Evolutionary conservation across 2,797 vertebrate species (phyloP), one percentile per base, ranked within the genome.

Genomic region (Microctenopoma lineatum): DNA sequence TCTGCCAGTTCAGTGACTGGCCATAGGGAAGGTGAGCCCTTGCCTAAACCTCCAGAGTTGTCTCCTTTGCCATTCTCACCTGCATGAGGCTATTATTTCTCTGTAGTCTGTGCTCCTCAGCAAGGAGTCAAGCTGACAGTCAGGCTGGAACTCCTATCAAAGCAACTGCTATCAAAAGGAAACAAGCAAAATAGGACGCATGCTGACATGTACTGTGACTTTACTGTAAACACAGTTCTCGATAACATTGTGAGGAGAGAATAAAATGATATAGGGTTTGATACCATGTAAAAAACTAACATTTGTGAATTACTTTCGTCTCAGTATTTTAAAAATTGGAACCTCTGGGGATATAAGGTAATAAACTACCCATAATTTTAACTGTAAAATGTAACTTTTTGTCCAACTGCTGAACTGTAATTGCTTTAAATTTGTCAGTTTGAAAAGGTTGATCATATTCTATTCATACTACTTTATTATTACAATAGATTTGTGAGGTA

Each of bases 1-100:
- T 76, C 45, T 80, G 54, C 41, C 46, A 58, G 59, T 57, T 69
- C 42, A 66, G 56, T 70, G 45, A 26, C 50, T 84, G 74, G 79
- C 80, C 59, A 75, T 73, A 62, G 70, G 84, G 85, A 81, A 87
- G 84, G 80, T 88, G 69, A 84, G 75, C 68, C 69, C 63, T 67
- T 57, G 73, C 69, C 42, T 73, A 73, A 61, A 70, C 76, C 89
- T 69, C 84, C 42, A 79, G 82, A 83, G 87, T 84, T 59, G 45
- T 72, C 52, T 81, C 79, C 51, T 85, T 74, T 75, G 72, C 54
- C 67, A 68, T 71, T 62, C 51, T 53, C 56, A 76, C 61, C 78
- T 54, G 61, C 48, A 45, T 53, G 69, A 76, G 61, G 76, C 66
- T 73, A 65, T 86, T 83, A 75, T 81, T 76, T 81, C 73, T 61